Percentiles rank a stretch among this genome's conserved stretches.
These are phyloP conservation scores for Tiliacea aurago DNA, from an alignment of 2,888 invertebrate genomes.

Conservation along the genomic window DNA sequence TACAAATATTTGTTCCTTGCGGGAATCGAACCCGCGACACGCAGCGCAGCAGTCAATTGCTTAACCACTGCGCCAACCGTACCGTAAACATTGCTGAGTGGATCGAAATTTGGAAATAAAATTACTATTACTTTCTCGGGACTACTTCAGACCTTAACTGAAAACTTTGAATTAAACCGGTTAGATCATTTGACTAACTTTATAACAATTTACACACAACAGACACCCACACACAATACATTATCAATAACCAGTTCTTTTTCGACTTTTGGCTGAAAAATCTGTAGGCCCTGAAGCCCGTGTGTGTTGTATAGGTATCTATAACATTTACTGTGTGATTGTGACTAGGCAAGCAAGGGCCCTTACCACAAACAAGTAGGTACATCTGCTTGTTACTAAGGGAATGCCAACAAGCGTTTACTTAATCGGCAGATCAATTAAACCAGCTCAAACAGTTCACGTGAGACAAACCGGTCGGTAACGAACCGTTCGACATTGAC, in stretches of 20 bases:
- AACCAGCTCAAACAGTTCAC: slow-evolving; percentile 12
- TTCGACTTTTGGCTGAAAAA: not conserved
- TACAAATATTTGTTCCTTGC: too few relatives aligned
- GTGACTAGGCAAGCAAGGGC: not conserved
- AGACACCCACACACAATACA: too few relatives aligned
- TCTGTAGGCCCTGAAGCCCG: not conserved
- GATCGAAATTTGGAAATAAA: too few relatives aligned
- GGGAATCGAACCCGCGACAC: too few relatives aligned
- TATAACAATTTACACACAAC: not conserved
- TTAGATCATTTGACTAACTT: too few relatives aligned
- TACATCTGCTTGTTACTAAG: not conserved
- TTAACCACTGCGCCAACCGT: too few relatives aligned
- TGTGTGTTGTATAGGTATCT: too few relatives aligned
- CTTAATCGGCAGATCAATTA: slow-evolving; percentile 1
- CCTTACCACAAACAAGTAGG: not conserved
- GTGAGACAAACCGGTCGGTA: slow-evolving; percentile 32
- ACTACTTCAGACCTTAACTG: not conserved
- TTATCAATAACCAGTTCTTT: not conserved
- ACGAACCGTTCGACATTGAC: slow-evolving; percentile 37
- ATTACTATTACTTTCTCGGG: not conserved
- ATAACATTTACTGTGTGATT: not conserved
- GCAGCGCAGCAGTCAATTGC: too few relatives aligned
- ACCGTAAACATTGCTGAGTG: too few relatives aligned
- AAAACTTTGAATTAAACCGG: slow-evolving; percentile 7
- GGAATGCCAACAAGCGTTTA: not conserved